Evolutionary conservation across 2,797 vertebrate genomes (phyloP), one percentile per base, ranked within the genome.

Genomic region (Alauda arvensis): DNA sequence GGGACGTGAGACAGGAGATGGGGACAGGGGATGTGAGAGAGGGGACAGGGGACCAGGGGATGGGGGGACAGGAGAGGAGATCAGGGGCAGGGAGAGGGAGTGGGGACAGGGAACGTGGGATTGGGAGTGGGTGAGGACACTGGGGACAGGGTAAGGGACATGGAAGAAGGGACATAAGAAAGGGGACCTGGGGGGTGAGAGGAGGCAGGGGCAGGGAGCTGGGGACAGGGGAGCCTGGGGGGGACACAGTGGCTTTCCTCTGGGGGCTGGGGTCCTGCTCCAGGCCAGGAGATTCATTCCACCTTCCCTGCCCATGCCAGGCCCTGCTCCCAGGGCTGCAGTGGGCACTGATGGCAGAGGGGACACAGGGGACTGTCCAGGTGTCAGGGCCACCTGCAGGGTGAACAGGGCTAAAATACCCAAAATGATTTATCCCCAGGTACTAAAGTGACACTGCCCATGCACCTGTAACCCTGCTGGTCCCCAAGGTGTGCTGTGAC

Each of bases 361-460:
- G 16, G 42, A 72, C 70, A 31, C 42, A 10, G 37, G 25, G 46
- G 18, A 39, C 23, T 18, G n/a, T 8, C 23, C 52, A 2, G 31
- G 16, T 24, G 57, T 6, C 77, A n/a, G 24, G 20, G 33, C 69
- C 29, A 10, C 68, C 69, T 18, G 7, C 21, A 46, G 48, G 37
- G 66, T 53, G 29, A 49, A 8, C 52, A 37, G 33, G 17, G 46
- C 20, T 76, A 1, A 48, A 68, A 55, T 6, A 34, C 3, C 10
- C 31, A 0, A 25, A 61, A 25, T 34, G 7, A 9, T 31, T 48
- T 26, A 4, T 31, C 34, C 14, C 14, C 48, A 13, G n/a, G 14
- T 5, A 0, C 46, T 10, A 2, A 8, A 10, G 25, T 55, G 48
- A 1, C 25, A 1, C 20, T 61, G 33, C 39, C 48, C 3, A 33